Evolutionary conservation across 2,888 invertebrate genomes (phyloP), one percentile per base, ranked within the genome.

Genomic region (Macrophya annulata): DNA sequence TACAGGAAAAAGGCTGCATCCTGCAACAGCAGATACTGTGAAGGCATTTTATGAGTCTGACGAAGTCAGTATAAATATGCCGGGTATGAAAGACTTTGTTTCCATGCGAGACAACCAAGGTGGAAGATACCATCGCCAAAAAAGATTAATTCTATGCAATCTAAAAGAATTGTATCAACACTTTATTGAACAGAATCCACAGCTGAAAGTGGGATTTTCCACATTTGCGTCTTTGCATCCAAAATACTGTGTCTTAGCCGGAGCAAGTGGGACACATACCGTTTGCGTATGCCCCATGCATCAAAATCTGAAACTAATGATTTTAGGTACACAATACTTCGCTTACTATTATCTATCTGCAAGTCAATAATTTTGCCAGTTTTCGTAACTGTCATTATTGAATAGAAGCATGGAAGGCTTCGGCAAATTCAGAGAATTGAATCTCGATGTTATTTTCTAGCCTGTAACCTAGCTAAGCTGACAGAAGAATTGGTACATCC

Each of bases 81-180:
- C 88, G 10, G 89, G 88, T 21, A 86, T 84, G 72, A 88, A 88
- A 85, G 87, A 88, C 77, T 87, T 68, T 82, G 86, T 88, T 10
- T 83, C 85, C 12, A 79, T 86, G n/a, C 85, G 84, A 72, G 84
- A 84, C 51, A 81, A 85, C 9, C 79, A 87, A 15, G 85, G 86
- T 31, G 37, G 86, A 72, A 86, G 84, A 77, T 15, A 37, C 25
- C 86, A 86, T 85, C 43, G 72, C 84, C 40, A 71, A 87, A 77
- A 62, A 83, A 21, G 74, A 85, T 15, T 4, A 45, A 68, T 84
- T 85, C 31, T 55, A 77, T 72, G 72, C 4, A 68, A 68, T 31
- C 68, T 43, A 10, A 77, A 84, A 59, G 85, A 25, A 85, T 85
- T 82, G 77, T 79, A 68, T 79, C 86, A 87, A 59, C 59, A 68